Evolutionary conservation across 2,797 vertebrate species (phyloP).

Genomic region (Enteromius anoplus): DNA sequence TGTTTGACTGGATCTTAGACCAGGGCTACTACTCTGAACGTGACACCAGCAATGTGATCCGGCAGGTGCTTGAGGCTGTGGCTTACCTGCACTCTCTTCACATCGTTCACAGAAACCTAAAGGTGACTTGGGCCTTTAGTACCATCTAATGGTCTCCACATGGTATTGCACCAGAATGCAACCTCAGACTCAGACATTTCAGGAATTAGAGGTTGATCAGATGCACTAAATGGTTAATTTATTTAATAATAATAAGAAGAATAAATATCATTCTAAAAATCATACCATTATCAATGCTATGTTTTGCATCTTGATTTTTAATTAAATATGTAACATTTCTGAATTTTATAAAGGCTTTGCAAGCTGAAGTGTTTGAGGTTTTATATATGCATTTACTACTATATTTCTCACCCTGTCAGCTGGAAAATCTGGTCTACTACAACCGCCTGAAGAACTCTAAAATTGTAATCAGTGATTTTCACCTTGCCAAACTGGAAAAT

Average conservation of each 20-base stretch:
- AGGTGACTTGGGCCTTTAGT: constrained; percentile 77
- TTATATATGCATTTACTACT: neutral
- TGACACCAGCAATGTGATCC: constrained; percentile 97
- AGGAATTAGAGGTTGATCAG: neutral
- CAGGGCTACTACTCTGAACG: constrained; percentile 98
- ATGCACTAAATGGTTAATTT: neutral
- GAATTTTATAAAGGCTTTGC: neutral
- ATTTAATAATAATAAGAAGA: neutral
- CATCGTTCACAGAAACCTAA: constrained; percentile 97
- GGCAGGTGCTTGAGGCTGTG: constrained; percentile 96
- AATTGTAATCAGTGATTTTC: constrained; percentile 99
- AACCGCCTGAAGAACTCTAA: constrained; percentile 98
- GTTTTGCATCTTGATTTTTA: neutral
- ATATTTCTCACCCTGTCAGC: constrained; percentile 69
- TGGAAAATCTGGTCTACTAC: constrained; percentile 97
- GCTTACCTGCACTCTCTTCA: constrained; percentile 95
- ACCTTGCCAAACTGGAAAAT: constrained; percentile 95
- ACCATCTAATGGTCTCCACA: constrained; percentile 47
- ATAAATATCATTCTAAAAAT: neutral
- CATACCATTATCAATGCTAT: neutral
- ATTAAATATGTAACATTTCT: neutral
- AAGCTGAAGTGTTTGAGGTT: neutral
- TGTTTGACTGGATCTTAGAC: constrained; percentile 99
- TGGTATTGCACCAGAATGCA: constrained; percentile 30
- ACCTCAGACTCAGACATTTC: neutral